Evolutionary conservation across 2,113 vertebrate species (phyloP).

Genomic region (Holacanthus passer): DNA sequence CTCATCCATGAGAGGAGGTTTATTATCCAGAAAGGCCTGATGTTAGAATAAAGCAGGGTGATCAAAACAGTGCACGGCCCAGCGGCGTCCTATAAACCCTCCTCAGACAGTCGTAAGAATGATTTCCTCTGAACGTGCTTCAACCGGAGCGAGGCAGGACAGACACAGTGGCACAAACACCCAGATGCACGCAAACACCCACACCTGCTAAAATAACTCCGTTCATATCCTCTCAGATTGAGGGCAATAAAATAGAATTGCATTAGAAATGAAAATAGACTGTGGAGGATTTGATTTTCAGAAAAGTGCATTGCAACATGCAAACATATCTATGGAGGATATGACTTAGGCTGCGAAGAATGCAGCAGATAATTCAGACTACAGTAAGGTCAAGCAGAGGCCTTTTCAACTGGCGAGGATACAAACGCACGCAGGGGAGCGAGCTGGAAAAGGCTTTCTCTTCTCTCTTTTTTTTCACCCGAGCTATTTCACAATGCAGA

Average conservation of each 20-base stretch:
- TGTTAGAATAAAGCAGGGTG: conserved; percentile 13
- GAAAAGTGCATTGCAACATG: conserved; percentile 7
- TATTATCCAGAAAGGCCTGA: conserved; percentile 9
- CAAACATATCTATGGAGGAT: conserved; percentile 16
- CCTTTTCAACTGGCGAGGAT: conserved; percentile 38
- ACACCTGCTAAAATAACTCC: conserved; percentile 32
- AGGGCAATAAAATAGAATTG: background rate
- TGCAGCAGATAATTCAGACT: conserved; percentile 56
- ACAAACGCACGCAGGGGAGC: conserved; percentile 19
- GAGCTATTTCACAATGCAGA: conserved; percentile 23
- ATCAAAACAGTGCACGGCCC: conserved; percentile 8
- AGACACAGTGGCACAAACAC: background rate
- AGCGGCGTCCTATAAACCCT: background rate
- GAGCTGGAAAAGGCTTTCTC: background rate
- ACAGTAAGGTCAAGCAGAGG: conserved; percentile 65
- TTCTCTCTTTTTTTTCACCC: background rate
- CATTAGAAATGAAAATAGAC: conserved; percentile 8
- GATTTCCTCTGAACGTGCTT: conserved; percentile 10
- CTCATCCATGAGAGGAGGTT: conserved; percentile 10
- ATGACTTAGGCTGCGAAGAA: conserved; percentile 55
- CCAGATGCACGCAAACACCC: conserved; percentile 13
- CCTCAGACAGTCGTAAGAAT: background rate
- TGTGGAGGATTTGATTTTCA: conserved; percentile 24
- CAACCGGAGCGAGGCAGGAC: conserved; percentile 3
- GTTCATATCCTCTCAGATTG: background rate